phyloP scores from a whole-genome alignment of 2,888 invertebrate species.

The Aleiodes alternator region DNA sequence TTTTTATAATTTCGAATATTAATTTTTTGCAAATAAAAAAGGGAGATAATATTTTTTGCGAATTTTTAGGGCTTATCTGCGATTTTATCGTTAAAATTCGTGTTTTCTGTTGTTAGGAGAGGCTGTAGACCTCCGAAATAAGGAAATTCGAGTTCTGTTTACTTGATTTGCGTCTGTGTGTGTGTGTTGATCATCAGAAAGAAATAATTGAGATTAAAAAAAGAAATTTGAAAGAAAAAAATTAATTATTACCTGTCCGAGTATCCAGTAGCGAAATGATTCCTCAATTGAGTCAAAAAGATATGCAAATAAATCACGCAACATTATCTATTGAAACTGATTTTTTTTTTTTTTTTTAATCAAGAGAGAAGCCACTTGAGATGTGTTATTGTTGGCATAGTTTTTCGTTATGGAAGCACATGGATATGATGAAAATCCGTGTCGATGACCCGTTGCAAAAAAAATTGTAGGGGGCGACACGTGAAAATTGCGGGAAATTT shows the following conservation, averaged over 20 bases:
- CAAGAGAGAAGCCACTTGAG: slow-evolving; percentile 2
- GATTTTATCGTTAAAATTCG: no score
- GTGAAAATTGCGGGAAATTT: slow-evolving; percentile 31
- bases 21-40: no score
- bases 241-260: slow-evolving; percentile 55
- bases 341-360: neutral
- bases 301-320: slow-evolving; percentile 60
- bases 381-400: slow-evolving; percentile 30
- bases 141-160: neutral
- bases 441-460: slow-evolving; percentile 55
- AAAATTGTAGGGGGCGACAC: slow-evolving; percentile 60
- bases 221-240: neutral
- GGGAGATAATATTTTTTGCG: no score
- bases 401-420: slow-evolving; percentile 21
- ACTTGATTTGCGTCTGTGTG: neutral
- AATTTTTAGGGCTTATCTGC: no score
- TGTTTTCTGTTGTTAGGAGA: no score
- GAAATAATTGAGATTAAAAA: neutral
- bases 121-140: no score
- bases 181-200: no score
- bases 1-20: no score
- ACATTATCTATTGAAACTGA: slow-evolving; percentile 55
- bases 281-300: slow-evolving; percentile 57
- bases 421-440: slow-evolving; percentile 24
- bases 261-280: slow-evolving; percentile 57